Evolutionary conservation across 2,113 vertebrate species (phyloP).

Genomic region (Acanthisitta chloris): DNA sequence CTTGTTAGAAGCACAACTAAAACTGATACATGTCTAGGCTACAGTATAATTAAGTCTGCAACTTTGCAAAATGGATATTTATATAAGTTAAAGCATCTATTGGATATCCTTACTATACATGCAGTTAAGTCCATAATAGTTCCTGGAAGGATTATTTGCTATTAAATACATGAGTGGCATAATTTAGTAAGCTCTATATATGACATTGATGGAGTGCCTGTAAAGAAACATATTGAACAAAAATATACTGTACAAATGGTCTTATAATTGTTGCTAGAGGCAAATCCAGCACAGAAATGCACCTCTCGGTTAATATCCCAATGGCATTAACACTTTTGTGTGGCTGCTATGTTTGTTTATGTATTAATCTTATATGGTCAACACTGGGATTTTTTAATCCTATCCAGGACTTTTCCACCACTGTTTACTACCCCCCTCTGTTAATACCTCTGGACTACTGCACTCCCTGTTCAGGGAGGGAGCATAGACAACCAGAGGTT

Average conservation of each 20-base stretch:
- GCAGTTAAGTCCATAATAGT: conserved; percentile 29
- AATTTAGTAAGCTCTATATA: conserved; percentile 23
- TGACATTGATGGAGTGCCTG: neutral
- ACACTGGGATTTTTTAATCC: neutral
- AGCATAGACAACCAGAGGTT: neutral
- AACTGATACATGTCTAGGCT: neutral
- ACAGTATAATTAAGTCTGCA: neutral
- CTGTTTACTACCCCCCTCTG: neutral
- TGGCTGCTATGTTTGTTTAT: neutral
- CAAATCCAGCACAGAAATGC: conserved; percentile 12
- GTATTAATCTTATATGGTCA: neutral
- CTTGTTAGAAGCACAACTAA: neutral
- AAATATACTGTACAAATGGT: conserved; percentile 20
- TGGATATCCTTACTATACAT: conserved; percentile 14
- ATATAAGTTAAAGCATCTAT: conserved; percentile 22
- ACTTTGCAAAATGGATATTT: conserved; percentile 7
- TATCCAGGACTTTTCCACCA: neutral
- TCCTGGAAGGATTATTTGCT: conserved; percentile 44
- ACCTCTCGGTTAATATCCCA: neutral
- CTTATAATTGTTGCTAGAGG: conserved; percentile 27
- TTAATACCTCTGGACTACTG: neutral
- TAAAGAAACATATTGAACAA: conserved; percentile 30
- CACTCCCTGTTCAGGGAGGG: neutral
- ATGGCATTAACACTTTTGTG: neutral
- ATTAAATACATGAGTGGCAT: conserved; percentile 39